A percentile compares a stretch with the other conserved stretches of the same genome.
phyloP scores from a whole-genome alignment of 2,113 vertebrate genomes.

The Ursus arctos region DNA sequence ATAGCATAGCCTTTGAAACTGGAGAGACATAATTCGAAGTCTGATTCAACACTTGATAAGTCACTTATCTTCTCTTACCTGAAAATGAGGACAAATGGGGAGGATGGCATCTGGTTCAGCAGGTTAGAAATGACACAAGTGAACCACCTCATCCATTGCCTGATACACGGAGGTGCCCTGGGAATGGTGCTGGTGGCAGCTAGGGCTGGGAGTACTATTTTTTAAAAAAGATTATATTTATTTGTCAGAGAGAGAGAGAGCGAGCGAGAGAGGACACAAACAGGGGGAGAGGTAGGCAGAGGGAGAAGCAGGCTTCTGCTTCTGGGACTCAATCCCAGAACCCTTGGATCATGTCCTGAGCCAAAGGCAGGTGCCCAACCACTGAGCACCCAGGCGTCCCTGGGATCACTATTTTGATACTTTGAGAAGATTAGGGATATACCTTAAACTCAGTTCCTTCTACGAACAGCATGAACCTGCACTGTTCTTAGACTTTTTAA shows the following conservation, averaged over 20 bases:
- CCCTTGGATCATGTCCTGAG: no score
- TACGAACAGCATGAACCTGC: background rate
- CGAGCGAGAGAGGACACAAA: no score
- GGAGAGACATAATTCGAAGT: background rate
- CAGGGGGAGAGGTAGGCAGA: no score
- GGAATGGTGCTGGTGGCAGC: background rate
- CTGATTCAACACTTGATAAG: background rate
- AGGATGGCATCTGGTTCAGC: background rate
- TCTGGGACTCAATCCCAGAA: no score
- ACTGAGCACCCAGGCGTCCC: no score
- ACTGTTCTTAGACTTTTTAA: background rate
- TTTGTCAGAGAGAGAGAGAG: no score
- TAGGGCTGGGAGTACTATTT: background rate
- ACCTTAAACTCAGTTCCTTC: background rate
- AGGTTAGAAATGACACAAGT: background rate
- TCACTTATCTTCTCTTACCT: background rate
- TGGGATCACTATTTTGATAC: background rate
- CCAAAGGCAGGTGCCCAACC: no score
- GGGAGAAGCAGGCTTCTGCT: no score
- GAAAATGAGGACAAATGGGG: background rate
- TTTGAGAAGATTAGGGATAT: background rate
- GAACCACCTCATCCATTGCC: background rate
- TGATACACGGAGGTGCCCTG: background rate
- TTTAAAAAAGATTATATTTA: no score
- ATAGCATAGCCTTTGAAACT: background rate